These are phyloP conservation scores for Heliocidaris erythrogramma DNA, from an alignment of 35 echinoderm and acorn worm genomes.

Conservation along the genomic window DNA sequence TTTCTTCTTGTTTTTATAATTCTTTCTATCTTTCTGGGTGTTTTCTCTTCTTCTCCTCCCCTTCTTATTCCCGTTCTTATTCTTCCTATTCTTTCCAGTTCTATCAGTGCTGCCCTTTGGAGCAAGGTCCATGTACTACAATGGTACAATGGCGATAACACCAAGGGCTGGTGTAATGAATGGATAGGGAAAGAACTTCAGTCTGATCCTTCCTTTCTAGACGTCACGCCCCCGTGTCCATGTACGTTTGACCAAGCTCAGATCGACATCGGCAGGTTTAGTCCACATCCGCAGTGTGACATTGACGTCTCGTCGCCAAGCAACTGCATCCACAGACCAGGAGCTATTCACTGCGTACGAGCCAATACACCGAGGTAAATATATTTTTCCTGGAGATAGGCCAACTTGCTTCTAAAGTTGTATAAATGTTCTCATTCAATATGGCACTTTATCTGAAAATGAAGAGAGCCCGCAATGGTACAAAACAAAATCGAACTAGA, in stretches of 20 bases:
- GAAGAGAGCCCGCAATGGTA: no score
- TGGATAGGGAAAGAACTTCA: not conserved
- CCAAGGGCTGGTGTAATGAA: not conserved
- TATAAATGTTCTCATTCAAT: no score
- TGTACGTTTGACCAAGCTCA: constrained; percentile 38
- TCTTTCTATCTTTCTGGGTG: no score
- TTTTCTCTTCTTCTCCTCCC: no score
- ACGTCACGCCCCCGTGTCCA: constrained; percentile 4
- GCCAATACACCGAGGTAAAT: constrained; percentile 47
- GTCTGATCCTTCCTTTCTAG: not conserved
- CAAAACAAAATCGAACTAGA: no score
- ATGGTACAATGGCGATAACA: not conserved
- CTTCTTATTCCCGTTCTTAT: no score
- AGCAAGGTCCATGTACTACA: constrained; percentile 30
- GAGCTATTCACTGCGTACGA: constrained; percentile 26
- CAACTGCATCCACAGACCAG: constrained; percentile 17
- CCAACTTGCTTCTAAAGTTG: no score
- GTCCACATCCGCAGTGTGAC: constrained; percentile 30
- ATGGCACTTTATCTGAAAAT: no score
- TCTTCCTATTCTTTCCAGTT: not conserved
- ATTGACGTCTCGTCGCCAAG: not conserved
- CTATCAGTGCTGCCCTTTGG: not conserved
- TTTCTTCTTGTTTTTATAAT: no score
- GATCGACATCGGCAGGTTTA: constrained; percentile 40
- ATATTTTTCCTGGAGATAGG: no score